These are phyloP conservation scores for Dastarcus helophoroides DNA, from an alignment of 2,888 invertebrate species.

Conservation along the genomic window DNA sequence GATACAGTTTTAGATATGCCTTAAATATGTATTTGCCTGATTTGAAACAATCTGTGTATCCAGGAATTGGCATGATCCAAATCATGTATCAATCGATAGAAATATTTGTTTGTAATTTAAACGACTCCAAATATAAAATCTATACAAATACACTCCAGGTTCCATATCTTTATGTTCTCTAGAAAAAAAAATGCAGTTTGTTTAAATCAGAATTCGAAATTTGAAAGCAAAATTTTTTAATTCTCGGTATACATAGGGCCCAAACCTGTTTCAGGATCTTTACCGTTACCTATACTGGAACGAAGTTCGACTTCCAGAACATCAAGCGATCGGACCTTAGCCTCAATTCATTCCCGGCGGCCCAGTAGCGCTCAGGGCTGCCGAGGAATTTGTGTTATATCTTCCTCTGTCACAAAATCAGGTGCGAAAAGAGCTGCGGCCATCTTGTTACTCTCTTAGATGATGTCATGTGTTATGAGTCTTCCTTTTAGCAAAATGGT, in stretches of 20 bases:
- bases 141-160: too few relatives aligned
- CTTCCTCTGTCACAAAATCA: slow-evolving; percentile 79
- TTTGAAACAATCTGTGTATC: too few relatives aligned
- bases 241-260: slow-evolving; percentile 1
- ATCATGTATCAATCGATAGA: too few relatives aligned
- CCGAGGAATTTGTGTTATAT: slow-evolving; percentile 47
- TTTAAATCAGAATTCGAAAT: neutral
- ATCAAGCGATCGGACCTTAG: slow-evolving; percentile 41
- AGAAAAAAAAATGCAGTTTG: slow-evolving; percentile 2
- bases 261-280: slow-evolving; percentile 29
- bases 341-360: slow-evolving; percentile 41
- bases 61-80: too few relatives aligned
- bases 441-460: slow-evolving; percentile 92
- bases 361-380: slow-evolving; percentile 46
- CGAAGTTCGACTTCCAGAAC: slow-evolving; percentile 32
- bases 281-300: slow-evolving; percentile 46
- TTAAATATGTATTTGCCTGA: too few relatives aligned
- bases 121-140: too few relatives aligned
- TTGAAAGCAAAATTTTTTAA: slow-evolving; percentile 6
- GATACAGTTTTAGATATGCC: too few relatives aligned
- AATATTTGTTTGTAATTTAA: too few relatives aligned
- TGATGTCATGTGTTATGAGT: too few relatives aligned
- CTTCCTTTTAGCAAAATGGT: too few relatives aligned
- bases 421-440: slow-evolving; percentile 88
- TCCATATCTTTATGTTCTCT: neutral